These are phyloP conservation scores for Alloscopus bannaensis DNA, from an alignment of 2,888 invertebrate genomes.

Conservation along the genomic window DNA sequence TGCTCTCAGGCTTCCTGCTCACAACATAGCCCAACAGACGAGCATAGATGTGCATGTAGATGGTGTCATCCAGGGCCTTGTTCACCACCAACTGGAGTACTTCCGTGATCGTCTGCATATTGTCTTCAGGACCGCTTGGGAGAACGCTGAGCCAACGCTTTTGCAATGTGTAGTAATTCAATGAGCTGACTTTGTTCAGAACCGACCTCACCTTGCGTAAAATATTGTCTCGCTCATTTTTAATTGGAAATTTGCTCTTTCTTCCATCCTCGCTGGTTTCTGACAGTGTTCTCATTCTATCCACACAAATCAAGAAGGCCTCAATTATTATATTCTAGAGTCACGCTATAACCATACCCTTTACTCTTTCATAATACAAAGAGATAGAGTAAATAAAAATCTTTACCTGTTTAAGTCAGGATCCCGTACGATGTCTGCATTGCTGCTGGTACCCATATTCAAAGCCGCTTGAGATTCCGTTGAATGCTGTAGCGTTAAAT, in stretches of 20 bases:
- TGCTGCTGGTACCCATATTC: slow-evolving; percentile 39
- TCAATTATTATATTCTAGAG: background rate
- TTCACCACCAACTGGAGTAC: slow-evolving; percentile 69
- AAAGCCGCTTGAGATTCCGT: slow-evolving; percentile 53
- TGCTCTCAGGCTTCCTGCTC: slow-evolving; percentile 57
- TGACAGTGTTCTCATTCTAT: slow-evolving; percentile 51
- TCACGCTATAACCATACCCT: background rate
- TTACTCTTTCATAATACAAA: slow-evolving; percentile 1
- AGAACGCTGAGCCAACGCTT: slow-evolving; percentile 70
- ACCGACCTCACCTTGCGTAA: slow-evolving; percentile 73
- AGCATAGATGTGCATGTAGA: slow-evolving; percentile 72
- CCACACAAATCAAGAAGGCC: background rate
- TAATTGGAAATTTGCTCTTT: slow-evolving; percentile 68
- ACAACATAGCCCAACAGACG: slow-evolving; percentile 68
- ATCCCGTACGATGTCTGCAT: slow-evolving; percentile 37
- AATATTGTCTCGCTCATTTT: slow-evolving; percentile 70
- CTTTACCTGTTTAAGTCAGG: slow-evolving; percentile 51
- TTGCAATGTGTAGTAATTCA: slow-evolving; percentile 69
- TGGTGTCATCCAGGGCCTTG: slow-evolving; percentile 70
- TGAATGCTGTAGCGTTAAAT: slow-evolving; percentile 25
- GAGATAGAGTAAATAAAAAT: background rate
- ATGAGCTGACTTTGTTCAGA: slow-evolving; percentile 71
- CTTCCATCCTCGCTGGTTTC: slow-evolving; percentile 58
- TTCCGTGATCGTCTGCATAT: slow-evolving; percentile 61
- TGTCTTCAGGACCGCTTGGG: slow-evolving; percentile 59